Base-by-base conservation (phyloP, 53 echinoderm and acorn worm genomes). In the Luidia sarsii region DNA sequence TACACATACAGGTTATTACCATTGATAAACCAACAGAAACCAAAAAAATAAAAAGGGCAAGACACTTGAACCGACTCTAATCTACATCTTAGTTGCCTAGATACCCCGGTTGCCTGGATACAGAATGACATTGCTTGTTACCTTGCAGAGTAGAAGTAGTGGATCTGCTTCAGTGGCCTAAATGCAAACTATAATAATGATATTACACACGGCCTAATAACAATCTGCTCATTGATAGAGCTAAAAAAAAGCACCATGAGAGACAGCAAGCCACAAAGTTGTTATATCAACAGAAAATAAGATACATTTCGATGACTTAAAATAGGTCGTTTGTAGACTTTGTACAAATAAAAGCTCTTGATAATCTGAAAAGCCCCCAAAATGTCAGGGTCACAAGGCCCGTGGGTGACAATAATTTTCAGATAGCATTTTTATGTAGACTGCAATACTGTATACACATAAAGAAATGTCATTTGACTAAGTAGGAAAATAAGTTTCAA, bases 11-110 rank as follows among this genome's bases (percentile, higher is more conserved):
- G 46, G n/a, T n/a, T 32, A 61, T 57, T 77, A 59, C 59, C 59
- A 48, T 39, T 48, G 6, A 55, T 74, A 77, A n/a, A n/a, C n/a
- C 54, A 20, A 38, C 20, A 35, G 54, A 27, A 71, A 32, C 18
- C 7, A 20, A 75, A 43, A 75, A 45, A 23, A 7, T n/a, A n/a
- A n/a, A n/a, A 21, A 25, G 48, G 77, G 77, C 77, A 77, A 77
- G 77, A 77, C 60, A 77, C 77, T 59, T 48, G 46, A 48, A 41
- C 32, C 60, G 61, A 77, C 16, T 48, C 60, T 61, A 60, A 39
- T 61, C 27, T 60, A 45, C 45, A n/a, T n/a, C n/a, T n/a, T n/a
- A n/a, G n/a, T n/a, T n/a, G n/a, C n/a, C 77, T 28, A 15, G 46
- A 61, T 20, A 18, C 31, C 21, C 51, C 15, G 31, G 32, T 22